Conservation (phyloP, 2,888 invertebrate genomes). For the Notocelia uddmanniana region DNA sequence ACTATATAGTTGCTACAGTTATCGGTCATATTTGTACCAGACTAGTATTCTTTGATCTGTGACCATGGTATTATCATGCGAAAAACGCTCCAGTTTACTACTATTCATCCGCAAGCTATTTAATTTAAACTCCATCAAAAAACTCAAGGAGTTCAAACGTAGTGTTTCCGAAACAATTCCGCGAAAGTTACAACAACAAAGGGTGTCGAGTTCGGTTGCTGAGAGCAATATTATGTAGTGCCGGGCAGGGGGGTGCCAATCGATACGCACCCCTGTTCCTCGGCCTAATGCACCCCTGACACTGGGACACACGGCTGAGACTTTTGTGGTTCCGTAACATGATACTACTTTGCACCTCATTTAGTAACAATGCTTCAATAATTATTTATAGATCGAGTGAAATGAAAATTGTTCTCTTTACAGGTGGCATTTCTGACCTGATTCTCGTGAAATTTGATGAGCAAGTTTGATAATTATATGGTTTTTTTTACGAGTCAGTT, state of each 20-base stretch:
- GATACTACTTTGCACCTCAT: too few species aligned
- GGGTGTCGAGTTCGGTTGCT: constrained; percentile 64
- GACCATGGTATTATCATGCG: too few species aligned
- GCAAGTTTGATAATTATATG: too few species aligned
- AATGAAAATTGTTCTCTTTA: too few species aligned
- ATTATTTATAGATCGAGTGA: too few species aligned
- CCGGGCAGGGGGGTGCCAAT: constrained; percentile 66
- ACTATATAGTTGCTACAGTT: too few species aligned
- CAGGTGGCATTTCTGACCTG: too few species aligned
- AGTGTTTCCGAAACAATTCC: constrained; percentile 67
- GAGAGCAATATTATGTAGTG: constrained; percentile 71
- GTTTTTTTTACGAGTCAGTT: too few species aligned
- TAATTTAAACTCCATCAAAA: constrained; percentile 34
- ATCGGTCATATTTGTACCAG: too few species aligned
- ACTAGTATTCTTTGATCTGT: too few species aligned
- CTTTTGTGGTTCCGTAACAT: constrained; percentile 12
- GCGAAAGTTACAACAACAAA: constrained; percentile 70
- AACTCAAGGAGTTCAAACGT: constrained; percentile 49
- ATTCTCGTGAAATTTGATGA: too few species aligned
- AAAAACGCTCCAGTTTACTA: not conserved
- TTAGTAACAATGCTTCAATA: too few species aligned
- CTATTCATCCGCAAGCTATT: constrained; percentile 17
- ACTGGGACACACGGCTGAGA: constrained; percentile 51
- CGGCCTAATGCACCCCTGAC: constrained; percentile 77
- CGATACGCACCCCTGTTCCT: constrained; percentile 78